A percentile compares a stretch with the other conserved stretches of the same genome.
Conservation (phyloP, 2,888 invertebrate species). For the Tenthredo distinguenda region DNA sequence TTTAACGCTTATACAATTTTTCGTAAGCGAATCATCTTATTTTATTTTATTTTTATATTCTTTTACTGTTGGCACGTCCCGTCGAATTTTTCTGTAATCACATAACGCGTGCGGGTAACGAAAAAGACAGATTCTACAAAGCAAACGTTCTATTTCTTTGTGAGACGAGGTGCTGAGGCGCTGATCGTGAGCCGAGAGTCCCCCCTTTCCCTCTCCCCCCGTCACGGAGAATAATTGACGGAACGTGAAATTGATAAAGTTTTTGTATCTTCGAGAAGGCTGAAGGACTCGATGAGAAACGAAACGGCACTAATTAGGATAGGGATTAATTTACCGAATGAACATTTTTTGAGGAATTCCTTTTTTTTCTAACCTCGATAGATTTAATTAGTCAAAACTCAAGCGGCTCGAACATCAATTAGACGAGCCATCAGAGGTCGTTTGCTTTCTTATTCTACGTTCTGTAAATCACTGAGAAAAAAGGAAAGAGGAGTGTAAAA, state of each 20-base stretch:
- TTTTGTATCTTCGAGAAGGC: not conserved
- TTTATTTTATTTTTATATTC: not conserved
- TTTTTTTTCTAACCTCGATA: not conserved
- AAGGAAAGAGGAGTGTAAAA: not conserved
- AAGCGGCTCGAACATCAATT: not conserved
- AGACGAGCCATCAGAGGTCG: not conserved
- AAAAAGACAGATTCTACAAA: not conserved
- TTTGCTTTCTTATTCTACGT: not conserved
- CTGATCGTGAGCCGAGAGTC: not conserved
- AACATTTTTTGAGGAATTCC: not conserved
- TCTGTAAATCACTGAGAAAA: not conserved
- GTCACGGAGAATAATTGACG: not conserved
- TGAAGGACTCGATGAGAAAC: constrained; percentile 27
- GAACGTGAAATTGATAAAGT: constrained; percentile 25
- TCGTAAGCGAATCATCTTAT: not conserved
- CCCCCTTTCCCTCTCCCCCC: not conserved
- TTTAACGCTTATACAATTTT: not conserved
- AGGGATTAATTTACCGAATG: not conserved
- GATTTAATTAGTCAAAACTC: constrained; percentile 11
- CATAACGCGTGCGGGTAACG: not conserved
- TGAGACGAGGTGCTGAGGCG: not conserved
- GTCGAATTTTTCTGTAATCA: not conserved
- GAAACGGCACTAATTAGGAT: constrained; percentile 33
- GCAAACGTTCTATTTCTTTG: not conserved
- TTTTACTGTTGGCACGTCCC: not conserved